Evolutionary conservation across 2,113 vertebrate species (phyloP).

Genomic region (Ciconia stormi): DNA sequence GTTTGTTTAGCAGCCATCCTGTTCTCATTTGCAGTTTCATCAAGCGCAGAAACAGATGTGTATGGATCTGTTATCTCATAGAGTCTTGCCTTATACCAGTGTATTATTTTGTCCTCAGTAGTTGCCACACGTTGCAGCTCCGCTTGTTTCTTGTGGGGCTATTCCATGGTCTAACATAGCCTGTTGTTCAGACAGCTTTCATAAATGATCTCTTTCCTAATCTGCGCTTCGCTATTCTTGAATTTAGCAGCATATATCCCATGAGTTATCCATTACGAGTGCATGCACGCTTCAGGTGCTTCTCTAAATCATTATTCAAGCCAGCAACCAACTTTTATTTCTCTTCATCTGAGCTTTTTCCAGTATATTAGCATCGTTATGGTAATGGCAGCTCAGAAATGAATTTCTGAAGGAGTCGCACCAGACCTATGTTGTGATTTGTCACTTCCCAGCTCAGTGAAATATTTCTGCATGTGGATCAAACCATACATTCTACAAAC

Average conservation of each 20-base stretch:
- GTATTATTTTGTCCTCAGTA: neutral
- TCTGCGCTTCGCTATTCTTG: accelerated
- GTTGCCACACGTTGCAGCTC: neutral
- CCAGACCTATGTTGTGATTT: neutral
- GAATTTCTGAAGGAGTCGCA: neutral
- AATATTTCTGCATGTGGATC: neutral
- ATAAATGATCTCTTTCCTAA: neutral
- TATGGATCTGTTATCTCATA: neutral
- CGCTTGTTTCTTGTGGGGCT: neutral
- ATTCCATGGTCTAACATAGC: neutral
- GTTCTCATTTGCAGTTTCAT: neutral
- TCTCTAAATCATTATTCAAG: neutral
- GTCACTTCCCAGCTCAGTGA: neutral
- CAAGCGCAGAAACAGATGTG: neutral
- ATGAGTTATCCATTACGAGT: neutral
- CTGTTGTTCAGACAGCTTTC: neutral
- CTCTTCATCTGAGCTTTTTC: neutral
- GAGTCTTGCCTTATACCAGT: neutral
- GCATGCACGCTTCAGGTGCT: neutral
- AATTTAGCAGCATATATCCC: neutral
- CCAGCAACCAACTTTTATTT: neutral
- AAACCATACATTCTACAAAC: neutral
- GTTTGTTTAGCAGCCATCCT: neutral
- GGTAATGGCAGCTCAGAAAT: neutral
- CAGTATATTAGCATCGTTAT: neutral